Evolutionary conservation across 2,888 invertebrate species (phyloP).

Genomic region (Leucophenga montana): DNA sequence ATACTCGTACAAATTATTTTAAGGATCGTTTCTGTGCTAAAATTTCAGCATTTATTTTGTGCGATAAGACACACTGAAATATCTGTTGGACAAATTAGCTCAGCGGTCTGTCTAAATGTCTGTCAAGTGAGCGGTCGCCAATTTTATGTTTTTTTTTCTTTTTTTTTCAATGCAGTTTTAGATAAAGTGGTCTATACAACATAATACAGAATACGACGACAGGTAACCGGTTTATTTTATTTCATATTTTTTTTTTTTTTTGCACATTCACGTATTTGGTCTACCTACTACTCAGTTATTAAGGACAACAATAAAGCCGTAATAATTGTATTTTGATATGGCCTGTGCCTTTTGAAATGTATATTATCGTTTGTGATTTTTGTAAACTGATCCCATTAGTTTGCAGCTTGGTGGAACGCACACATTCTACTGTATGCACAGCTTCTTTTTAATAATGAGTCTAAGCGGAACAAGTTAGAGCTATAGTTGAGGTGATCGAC

Average conservation of each 20-base stretch:
- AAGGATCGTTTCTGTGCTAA: not conserved
- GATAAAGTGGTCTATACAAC: not conserved
- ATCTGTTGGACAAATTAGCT: constrained; percentile 3
- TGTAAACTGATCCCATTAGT: constrained; percentile 5
- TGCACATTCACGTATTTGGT: no score
- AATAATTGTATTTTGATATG: constrained; percentile 4
- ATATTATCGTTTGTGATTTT: not conserved
- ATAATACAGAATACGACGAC: not conserved
- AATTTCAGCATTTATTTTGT: not conserved
- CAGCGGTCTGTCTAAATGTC: not conserved
- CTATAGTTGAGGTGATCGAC: no score
- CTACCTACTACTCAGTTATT: not conserved
- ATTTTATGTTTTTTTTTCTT: not conserved
- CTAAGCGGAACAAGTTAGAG: no score
- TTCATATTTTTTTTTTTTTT: not conserved
- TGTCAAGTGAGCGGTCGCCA: not conserved
- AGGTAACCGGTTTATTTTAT: not conserved
- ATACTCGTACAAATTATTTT: not conserved
- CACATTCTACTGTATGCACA: no score
- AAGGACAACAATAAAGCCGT: not conserved
- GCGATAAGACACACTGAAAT: not conserved
- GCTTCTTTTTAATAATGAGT: no score
- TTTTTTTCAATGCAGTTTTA: not conserved
- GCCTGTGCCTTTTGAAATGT: not conserved
- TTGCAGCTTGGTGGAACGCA: no score